Percentiles rank a stretch among this genome's conserved stretches.
These are phyloP conservation scores for Pseudorectes ferrugineus DNA, from an alignment of 2,113 vertebrate species.

Conservation along the genomic window DNA sequence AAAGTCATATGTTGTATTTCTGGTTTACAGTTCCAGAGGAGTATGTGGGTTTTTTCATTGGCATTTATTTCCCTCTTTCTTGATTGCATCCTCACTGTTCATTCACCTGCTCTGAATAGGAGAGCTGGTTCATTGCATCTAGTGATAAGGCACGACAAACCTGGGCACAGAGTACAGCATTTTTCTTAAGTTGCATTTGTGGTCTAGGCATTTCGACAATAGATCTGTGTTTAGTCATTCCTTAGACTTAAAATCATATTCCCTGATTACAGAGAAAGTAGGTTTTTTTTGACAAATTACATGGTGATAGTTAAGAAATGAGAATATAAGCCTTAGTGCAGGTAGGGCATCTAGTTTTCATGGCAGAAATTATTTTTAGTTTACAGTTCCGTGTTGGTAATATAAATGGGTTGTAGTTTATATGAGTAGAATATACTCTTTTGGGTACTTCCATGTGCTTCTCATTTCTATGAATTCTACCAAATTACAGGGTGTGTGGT, in stretches of 20 bases:
- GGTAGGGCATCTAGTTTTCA: neutral
- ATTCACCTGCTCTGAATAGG: neutral
- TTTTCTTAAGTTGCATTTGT: neutral
- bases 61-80: neutral
- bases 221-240: neutral
- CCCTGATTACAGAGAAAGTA: neutral
- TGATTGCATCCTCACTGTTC: neutral
- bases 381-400: neutral
- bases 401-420: neutral
- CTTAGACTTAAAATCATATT: neutral
- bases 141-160: neutral
- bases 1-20: neutral
- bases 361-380: neutral
- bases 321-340: neutral
- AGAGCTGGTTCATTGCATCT: neutral
- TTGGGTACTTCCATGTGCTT: neutral
- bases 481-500: neutral
- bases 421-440: neutral
- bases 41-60: neutral
- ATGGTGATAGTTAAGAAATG: neutral
- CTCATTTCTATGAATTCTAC: neutral
- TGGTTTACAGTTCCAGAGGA: neutral
- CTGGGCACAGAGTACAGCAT: neutral
- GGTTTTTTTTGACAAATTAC: neutral
- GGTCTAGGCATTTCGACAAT: neutral